A percentile compares a stretch with the other conserved stretches of the same genome.
Evolutionary conservation across 2,113 vertebrate genomes (phyloP).

Genomic region (Rhea pennata): DNA sequence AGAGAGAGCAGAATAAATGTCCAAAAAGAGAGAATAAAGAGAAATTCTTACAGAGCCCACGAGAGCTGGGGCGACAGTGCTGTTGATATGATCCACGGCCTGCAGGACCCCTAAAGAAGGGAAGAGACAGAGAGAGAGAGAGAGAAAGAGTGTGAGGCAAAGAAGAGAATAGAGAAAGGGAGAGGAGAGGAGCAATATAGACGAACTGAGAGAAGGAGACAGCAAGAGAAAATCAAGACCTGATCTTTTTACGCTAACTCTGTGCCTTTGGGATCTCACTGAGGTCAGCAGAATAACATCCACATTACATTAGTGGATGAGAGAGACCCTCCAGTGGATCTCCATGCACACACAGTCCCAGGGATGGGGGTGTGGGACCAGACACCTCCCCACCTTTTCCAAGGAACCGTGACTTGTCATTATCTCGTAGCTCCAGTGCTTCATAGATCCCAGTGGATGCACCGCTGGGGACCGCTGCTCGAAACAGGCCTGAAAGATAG

Average conservation of each 20-base stretch:
- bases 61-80: conserved; percentile 87
- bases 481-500: conserved; percentile 80
- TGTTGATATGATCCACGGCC: conserved; percentile 92
- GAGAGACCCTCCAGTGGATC: background rate
- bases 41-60: conserved; percentile 86
- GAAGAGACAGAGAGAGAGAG: conserved; percentile 40
- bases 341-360: accelerated
- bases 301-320: background rate
- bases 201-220: background rate
- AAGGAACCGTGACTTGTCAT: conserved; percentile 90
- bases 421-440: conserved; percentile 90
- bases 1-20: background rate
- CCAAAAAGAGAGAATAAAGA: conserved; percentile 55
- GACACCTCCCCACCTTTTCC: conserved; percentile 85
- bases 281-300: background rate
- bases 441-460: conserved; percentile 93
- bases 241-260: background rate
- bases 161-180: conserved; percentile 21
- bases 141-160: conserved; percentile 38
- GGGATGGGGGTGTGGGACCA: background rate
- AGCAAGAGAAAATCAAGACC: background rate
- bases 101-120: conserved; percentile 87
- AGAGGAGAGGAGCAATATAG: background rate
- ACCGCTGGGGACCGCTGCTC: conserved; percentile 90
- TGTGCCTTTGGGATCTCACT: background rate